Percentiles rank a stretch among this genome's conserved stretches.
Evolutionary conservation across 2,797 vertebrate genomes (phyloP).

Genomic region (Mus spretus): DNA sequence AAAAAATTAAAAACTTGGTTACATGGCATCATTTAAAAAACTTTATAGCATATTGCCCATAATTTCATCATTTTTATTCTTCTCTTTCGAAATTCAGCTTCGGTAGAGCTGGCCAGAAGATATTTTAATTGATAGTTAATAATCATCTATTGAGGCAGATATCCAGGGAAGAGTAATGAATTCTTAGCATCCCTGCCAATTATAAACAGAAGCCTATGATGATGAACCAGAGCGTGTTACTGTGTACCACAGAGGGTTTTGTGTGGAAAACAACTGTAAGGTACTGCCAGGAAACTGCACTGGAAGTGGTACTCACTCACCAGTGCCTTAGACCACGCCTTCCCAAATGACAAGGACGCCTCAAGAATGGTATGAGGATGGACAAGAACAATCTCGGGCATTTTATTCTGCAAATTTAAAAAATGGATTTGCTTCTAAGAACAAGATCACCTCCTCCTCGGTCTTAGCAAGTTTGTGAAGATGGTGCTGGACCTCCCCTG

Average conservation of each 20-base stretch:
- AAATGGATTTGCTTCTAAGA: slow-evolving; percentile 66
- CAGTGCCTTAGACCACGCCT: neutral
- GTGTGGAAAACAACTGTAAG: neutral
- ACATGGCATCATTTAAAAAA: slow-evolving; percentile 42
- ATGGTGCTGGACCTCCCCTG: slow-evolving; percentile 28
- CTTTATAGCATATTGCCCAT: neutral
- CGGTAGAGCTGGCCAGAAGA: slow-evolving; percentile 16
- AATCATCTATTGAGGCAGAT: slow-evolving; percentile 34
- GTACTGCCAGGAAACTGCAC: neutral
- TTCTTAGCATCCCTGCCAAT: slow-evolving; percentile 39
- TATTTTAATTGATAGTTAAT: slow-evolving; percentile 59
- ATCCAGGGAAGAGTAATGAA: slow-evolving; percentile 9
- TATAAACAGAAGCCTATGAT: slow-evolving; percentile 52
- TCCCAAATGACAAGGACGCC: neutral
- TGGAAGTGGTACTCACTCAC: neutral
- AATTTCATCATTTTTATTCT: slow-evolving; percentile 52
- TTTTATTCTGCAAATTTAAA: slow-evolving; percentile 56
- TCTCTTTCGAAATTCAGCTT: slow-evolving; percentile 34
- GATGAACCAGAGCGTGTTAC: neutral
- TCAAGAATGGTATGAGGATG: slow-evolving; percentile 47
- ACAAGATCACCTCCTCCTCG: slow-evolving; percentile 56
- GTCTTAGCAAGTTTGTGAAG: slow-evolving; percentile 71
- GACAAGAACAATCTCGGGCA: slow-evolving; percentile 42
- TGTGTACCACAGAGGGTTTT: neutral
- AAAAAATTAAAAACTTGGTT: slow-evolving; percentile 30